Evolutionary conservation across 2,888 invertebrate genomes (phyloP), one percentile per base, ranked within the genome.

Genomic region (Chaitophorus viminalis): DNA sequence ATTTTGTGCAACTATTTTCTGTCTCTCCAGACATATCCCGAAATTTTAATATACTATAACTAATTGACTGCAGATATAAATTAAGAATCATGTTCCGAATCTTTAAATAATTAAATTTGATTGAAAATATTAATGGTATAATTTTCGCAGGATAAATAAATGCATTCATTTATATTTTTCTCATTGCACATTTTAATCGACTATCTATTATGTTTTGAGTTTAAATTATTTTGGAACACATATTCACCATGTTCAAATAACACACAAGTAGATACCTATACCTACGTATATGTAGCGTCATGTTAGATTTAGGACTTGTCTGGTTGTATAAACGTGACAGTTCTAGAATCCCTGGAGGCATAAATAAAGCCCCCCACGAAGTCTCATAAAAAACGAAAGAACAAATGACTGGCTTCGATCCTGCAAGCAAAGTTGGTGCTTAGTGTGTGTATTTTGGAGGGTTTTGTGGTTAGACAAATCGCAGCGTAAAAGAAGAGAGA

Each of bases 381-480:
- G 60, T 54, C 31, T 87, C 77, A 60, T 85, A 87, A 87, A 87
- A 87, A 87, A 60, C 74, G 25, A 25, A 74, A 79, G 54, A 87
- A 87, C 74, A 87, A 87, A 87, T 87, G 78, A 79, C 86, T 87
- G 70, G 79, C 79, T 87, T 79, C 72, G 86, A 85, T 85, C 54
- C 76, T 31, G 72, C 18, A 72, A 31, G 60, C 6, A 60, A 29
- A 78, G 86, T 54, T 72, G 78, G 68, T 74, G 79, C 86, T 79
- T 36, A 39, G 36, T 33, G 72, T 33, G 36, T n/a, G n/a, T 54
- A 29, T 65, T 79, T 52, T 25, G 18, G 72, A n/a, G 36, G 85
- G 72, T 36, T 87, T 79, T 31, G 72, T 31, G 79, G 86, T 87
- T 87, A 87, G 86, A 87, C 79, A 87, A 87, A 87, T 87, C 86